Conservation (phyloP, 1,140 invertebrate genomes). For the Probaryconus sp. region DNA sequence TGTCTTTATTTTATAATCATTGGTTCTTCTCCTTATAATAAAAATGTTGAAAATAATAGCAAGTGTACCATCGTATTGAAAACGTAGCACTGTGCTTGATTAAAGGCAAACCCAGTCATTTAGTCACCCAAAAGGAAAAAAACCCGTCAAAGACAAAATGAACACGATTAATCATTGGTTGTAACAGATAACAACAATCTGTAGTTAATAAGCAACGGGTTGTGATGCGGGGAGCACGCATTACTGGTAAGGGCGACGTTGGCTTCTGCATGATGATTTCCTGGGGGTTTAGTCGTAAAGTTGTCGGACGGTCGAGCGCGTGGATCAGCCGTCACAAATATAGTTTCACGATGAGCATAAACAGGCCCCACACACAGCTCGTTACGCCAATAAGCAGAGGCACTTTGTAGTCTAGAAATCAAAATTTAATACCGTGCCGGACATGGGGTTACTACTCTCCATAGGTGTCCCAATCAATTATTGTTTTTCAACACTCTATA, state of each 20-base stretch:
- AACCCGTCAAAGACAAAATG: conserved; percentile 44
- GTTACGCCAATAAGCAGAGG: conserved; percentile 85
- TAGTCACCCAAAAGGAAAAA: conserved; percentile 52
- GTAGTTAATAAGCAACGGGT: conserved; percentile 78
- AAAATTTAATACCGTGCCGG: conserved; percentile 79
- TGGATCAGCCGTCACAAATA: conserved; percentile 82
- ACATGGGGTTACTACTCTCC: conserved; percentile 64
- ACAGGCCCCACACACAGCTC: conserved; percentile 84
- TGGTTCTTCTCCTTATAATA: too few species aligned
- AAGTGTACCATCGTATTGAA: conserved; percentile 49
- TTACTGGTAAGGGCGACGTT: conserved; percentile 76
- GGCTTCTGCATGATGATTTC: conserved; percentile 75
- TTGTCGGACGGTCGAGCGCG: conserved; percentile 73
- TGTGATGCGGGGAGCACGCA: conserved; percentile 76
- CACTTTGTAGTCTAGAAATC: conserved; percentile 83
- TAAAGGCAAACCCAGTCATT: conserved; percentile 63
- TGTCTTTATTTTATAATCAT: too few species aligned
- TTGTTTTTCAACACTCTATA: conserved; percentile 14
- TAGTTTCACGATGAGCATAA: conserved; percentile 83
- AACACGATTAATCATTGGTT: conserved; percentile 62
- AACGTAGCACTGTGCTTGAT: conserved; percentile 73
- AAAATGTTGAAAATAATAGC: too few species aligned
- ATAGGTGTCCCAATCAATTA: conserved; percentile 49
- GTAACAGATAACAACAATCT: conserved; percentile 72
- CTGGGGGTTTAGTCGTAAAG: conserved; percentile 76